Conservation (phyloP, 2,888 invertebrate genomes). For the Leucozona laternaria region DNA sequence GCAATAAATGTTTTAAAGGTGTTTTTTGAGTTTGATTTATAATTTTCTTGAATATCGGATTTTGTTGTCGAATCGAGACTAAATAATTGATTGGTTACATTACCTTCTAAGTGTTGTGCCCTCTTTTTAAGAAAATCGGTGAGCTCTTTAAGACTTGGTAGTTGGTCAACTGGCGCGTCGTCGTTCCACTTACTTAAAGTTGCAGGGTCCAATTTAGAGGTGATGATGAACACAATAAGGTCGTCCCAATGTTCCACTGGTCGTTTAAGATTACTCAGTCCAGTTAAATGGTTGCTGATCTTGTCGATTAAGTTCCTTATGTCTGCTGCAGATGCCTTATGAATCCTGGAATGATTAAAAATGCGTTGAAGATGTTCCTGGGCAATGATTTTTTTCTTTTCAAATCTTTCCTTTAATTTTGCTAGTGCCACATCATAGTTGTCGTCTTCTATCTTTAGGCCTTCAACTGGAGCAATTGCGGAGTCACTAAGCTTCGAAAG, state of each 20-base stretch:
- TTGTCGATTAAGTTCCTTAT: slow-evolving; percentile 12
- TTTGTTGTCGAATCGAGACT: slow-evolving; percentile 11
- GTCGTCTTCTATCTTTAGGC: slow-evolving; percentile 6
- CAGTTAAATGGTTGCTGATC: slow-evolving; percentile 16
- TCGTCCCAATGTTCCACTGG: slow-evolving; percentile 27
- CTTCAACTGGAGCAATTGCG: slow-evolving; percentile 18
- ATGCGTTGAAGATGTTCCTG: slow-evolving; percentile 17
- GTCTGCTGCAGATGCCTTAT: neutral
- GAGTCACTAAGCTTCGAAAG: neutral
- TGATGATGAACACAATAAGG: neutral
- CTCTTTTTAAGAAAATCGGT: slow-evolving; percentile 26
- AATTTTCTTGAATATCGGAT: neutral
- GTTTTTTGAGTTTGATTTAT: neutral
- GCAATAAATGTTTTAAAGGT: slow-evolving; percentile 22
- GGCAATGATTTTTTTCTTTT: slow-evolving; percentile 24
- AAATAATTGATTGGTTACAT: slow-evolving; percentile 18
- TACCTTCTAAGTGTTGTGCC: slow-evolving; percentile 22
- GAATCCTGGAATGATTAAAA: slow-evolving; percentile 8
- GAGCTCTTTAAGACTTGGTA: slow-evolving; percentile 13
- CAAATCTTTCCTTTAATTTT: slow-evolving; percentile 24
- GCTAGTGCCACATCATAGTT: slow-evolving; percentile 28
- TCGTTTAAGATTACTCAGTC: slow-evolving; percentile 14
- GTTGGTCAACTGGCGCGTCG: slow-evolving; percentile 1
- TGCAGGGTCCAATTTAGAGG: slow-evolving; percentile 21
- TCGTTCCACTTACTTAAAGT: slow-evolving; percentile 24